Evolutionary conservation across 2,797 vertebrate species (phyloP).

Genomic region (Oreochromis mossambicus): DNA sequence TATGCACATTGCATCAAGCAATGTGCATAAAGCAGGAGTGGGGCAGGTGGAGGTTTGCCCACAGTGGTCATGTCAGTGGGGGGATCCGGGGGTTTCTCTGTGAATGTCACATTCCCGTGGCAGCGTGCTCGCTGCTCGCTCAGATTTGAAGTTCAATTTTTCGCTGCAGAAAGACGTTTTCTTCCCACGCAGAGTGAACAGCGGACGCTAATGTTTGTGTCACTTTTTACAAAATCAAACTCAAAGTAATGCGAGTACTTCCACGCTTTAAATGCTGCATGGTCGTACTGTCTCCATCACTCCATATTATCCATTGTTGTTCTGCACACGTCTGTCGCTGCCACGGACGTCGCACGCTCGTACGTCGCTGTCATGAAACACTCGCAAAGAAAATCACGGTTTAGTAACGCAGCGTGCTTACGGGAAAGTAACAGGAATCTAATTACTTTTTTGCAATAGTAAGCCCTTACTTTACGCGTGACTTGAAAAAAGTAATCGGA

Average conservation of each 20-base stretch:
- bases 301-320: background rate
- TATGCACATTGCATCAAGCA: background rate
- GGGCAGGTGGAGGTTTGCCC: accelerated
- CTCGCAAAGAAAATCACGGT: background rate
- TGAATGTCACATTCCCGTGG: too few relatives aligned
- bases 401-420: accelerated
- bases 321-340: background rate
- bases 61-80: accelerated
- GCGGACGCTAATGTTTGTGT: too few relatives aligned
- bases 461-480: background rate
- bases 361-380: background rate
- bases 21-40: background rate
- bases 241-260: background rate
- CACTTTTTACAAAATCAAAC: too few relatives aligned
- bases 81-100: background rate
- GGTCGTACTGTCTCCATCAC: background rate
- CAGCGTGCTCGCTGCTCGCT: accelerated
- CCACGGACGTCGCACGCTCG: accelerated
- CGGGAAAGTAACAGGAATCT: too few relatives aligned
- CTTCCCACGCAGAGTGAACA: background rate
- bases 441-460: background rate
- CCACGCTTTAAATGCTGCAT: accelerated
- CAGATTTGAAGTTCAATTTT: background rate
- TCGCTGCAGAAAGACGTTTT: background rate
- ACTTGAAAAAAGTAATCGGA: background rate